These are phyloP conservation scores for Squalus acanthias DNA, from an alignment of 2,797 vertebrate genomes.

Conservation along the genomic window DNA sequence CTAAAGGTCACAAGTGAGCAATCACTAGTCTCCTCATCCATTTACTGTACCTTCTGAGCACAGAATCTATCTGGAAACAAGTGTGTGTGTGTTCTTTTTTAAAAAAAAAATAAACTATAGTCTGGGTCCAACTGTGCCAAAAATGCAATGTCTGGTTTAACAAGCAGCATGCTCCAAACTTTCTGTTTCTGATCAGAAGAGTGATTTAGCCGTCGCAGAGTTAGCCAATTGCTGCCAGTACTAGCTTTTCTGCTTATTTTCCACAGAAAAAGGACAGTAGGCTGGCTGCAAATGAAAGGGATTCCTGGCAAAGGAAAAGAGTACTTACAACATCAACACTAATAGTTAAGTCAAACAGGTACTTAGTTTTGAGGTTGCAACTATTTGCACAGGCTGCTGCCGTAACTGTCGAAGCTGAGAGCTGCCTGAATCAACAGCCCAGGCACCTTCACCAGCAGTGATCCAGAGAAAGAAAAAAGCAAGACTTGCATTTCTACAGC, in stretches of 20 bases:
- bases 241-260: not conserved
- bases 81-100: not conserved
- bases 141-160: not conserved
- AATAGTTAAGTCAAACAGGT: conserved; percentile 11
- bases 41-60: not conserved
- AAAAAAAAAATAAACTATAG: not conserved
- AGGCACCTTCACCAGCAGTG: not conserved
- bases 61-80: not conserved
- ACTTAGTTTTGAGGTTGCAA: conserved; percentile 12
- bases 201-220: not conserved
- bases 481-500: not conserved
- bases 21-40: not conserved
- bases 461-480: not conserved
- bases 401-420: not conserved
- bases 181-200: not conserved
- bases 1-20: not conserved
- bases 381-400: not conserved
- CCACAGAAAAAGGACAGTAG: not conserved
- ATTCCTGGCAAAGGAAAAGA: not conserved
- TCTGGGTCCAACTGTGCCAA: not conserved
- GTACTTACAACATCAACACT: not conserved
- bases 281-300: conserved; percentile 15
- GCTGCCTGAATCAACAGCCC: not conserved
- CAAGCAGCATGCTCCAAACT: not conserved
- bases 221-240: not conserved